Evolutionary conservation across 2,888 invertebrate genomes (phyloP).

Genomic region (Drosophila quinaria): DNA sequence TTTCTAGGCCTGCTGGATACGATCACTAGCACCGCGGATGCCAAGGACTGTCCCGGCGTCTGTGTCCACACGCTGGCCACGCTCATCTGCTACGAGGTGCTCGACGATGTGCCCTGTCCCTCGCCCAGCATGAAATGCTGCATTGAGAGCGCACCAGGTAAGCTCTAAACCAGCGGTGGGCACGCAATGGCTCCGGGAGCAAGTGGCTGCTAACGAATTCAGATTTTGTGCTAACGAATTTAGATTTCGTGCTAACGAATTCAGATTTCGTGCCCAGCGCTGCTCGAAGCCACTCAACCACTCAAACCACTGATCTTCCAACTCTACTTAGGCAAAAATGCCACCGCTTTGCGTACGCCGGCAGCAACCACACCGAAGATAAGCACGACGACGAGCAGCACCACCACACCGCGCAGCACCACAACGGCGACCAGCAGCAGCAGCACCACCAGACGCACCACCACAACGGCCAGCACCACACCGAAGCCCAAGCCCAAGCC

Average conservation of each 20-base stretch:
- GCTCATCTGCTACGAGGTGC: slow-evolving; percentile 93
- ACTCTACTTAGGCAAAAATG: slow-evolving; percentile 85
- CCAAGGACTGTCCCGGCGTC: slow-evolving; percentile 94
- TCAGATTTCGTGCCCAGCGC: too few relatives aligned
- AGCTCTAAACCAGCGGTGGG: neutral
- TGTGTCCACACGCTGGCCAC: slow-evolving; percentile 95
- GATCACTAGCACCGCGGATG: slow-evolving; percentile 93
- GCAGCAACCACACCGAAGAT: slow-evolving; percentile 55
- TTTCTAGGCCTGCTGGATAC: slow-evolving; percentile 93
- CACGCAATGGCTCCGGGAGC: too few relatives aligned
- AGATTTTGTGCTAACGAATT: too few relatives aligned
- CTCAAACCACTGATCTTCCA: neutral
- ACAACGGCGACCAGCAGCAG: slow-evolving; percentile 70
- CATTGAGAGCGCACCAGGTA: slow-evolving; percentile 90
- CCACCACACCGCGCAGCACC: slow-evolving; percentile 63
- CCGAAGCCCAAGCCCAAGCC: slow-evolving; percentile 71
- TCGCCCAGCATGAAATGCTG: slow-evolving; percentile 94
- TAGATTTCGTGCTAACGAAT: too few relatives aligned
- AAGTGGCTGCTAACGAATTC: too few relatives aligned
- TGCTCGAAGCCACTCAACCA: neutral
- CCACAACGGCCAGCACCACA: slow-evolving; percentile 71
- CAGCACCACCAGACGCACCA: slow-evolving; percentile 80
- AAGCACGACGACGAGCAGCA: slow-evolving; percentile 50
- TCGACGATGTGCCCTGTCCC: slow-evolving; percentile 93
- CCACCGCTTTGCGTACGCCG: slow-evolving; percentile 55